Evolutionary conservation across 2,113 vertebrate species (phyloP), one percentile per base, ranked within the genome.

Genomic region (Tamias sibiricus): DNA sequence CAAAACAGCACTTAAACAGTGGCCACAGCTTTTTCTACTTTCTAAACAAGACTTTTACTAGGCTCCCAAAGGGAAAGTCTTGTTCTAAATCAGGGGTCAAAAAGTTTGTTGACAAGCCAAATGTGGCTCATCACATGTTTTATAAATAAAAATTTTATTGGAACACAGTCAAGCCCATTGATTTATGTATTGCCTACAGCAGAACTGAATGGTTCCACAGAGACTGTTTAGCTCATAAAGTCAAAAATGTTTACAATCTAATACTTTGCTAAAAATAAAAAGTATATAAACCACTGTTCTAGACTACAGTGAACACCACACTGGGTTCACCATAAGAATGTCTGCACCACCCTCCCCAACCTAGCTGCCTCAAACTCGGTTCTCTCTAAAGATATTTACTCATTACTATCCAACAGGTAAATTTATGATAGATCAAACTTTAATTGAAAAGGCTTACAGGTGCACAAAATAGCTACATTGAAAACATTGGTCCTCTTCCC

Each of bases 31-130:
- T 92, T 94, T 79, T 83, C 85, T 72, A 74, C 62, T 94, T 96
- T 85, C 68, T 81, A 92, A 92, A 86, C 4, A 88, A 93, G 54
- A 90, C 32, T 72, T 82, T 80, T 83, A 90, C 62, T 62, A 96
- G 64, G 14, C 24, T 77, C 59, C 35, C 8, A 44, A 40, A 49
- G 62, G n/a, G n/a, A 54, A 92, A 37, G 57, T 66, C 82, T 54
- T 8, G 40, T 17, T 81, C 26, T 57, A 32, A 35, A 84, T 82
- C 71, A 94, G 76, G 44, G 64, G 54, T 68, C 40, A 84, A 49
- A 79, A 81, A 94, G 54, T 22, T 62, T 69, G 44, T 68, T 85
- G 22, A 68, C 9, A 35, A 49, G n/a, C 35, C 79, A 44, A n/a
- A 69, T 42, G 68, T 24, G 19, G n/a, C 28, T 87, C 16, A 57